phyloP scores from a whole-genome alignment of 2,113 vertebrate genomes.

The Pluvialis apricaria region DNA sequence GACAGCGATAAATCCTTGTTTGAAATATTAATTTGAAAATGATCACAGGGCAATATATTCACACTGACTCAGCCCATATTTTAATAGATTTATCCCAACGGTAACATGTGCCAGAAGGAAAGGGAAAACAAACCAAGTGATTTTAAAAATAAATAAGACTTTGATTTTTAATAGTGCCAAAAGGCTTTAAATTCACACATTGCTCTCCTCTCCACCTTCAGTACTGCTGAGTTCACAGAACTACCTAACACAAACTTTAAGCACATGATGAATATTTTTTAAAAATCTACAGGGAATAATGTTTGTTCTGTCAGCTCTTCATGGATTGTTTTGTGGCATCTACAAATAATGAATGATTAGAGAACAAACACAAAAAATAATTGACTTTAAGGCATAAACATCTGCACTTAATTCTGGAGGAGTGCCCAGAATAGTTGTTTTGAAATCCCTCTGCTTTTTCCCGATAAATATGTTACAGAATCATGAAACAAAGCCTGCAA shows the following conservation, averaged over 20 bases:
- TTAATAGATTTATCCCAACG: constrained; percentile 34
- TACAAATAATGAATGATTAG: constrained; percentile 57
- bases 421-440: constrained; percentile 33
- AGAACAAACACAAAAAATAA: constrained; percentile 56
- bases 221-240: not conserved
- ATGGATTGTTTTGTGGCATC: not conserved
- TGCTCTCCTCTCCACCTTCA: not conserved
- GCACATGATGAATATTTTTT: not conserved
- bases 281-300: not conserved
- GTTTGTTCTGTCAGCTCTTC: constrained; percentile 5
- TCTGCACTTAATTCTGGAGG: constrained; percentile 57
- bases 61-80: not conserved
- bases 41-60: not conserved
- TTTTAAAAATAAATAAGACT: constrained; percentile 23
- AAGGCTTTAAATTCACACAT: not conserved
- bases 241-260: not conserved
- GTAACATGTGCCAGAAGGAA: not conserved
- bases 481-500: constrained; percentile 54
- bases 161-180: not conserved
- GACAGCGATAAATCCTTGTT: constrained; percentile 28
- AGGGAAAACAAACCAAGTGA: not conserved
- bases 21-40: constrained; percentile 44
- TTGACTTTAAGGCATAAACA: constrained; percentile 44
- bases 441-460: constrained; percentile 53
- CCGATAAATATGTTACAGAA: constrained; percentile 49